Base-by-base conservation (phyloP, 2,888 invertebrate genomes). In the Eristalis pertinax region DNA sequence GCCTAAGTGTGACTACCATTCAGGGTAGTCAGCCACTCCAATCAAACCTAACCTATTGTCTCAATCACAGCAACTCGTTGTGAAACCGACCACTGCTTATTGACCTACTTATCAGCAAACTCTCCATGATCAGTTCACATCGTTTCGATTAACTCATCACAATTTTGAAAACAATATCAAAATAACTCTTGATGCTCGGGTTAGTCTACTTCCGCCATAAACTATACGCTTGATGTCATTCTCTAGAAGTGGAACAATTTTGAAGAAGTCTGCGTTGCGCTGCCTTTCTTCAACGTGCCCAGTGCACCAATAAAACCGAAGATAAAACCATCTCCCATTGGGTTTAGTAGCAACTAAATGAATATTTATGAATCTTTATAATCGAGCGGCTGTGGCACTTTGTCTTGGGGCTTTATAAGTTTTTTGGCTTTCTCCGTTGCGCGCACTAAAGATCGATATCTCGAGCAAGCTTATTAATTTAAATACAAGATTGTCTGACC, bases 331-430 rank as follows among this genome's bases (percentile, higher is more conserved):
- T 41, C n/a, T 35, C 69, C 32, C 15, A 8, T 11, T 50, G 3
- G 22, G 38, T 41, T 43, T 68, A 41, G 22, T 29, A 69, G 26
- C 13, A 79, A 74, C 74, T 63, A 56, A 69, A 29, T 62, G 38
- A 73, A 67, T 67, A 64, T 64, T 64, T 69, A 81, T 81, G 69
- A 75, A 81, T 81, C 74, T 69, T 74, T 64, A 73, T 80, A 62
- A 43, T 5, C 38, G 5, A 24, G 22, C 65, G 10, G 38, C 56
- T 67, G 58, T 35, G 35, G 38, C 13, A 60, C 24, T 22, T 58
- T 60, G 68, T 41, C n/a, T 22, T 62, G 43, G 13, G 43, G 13
- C 13, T 58, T 67, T 60, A n/a, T 56, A 80, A 50, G 43, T 43
- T 68, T 73, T 64, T 50, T 58, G 65, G 65, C 72, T 68, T 68